Percentiles rank a stretch among this genome's conserved stretches.
Evolutionary conservation across 2,797 vertebrate species (phyloP).

Genomic region (Rhabdophis nuchalis): DNA sequence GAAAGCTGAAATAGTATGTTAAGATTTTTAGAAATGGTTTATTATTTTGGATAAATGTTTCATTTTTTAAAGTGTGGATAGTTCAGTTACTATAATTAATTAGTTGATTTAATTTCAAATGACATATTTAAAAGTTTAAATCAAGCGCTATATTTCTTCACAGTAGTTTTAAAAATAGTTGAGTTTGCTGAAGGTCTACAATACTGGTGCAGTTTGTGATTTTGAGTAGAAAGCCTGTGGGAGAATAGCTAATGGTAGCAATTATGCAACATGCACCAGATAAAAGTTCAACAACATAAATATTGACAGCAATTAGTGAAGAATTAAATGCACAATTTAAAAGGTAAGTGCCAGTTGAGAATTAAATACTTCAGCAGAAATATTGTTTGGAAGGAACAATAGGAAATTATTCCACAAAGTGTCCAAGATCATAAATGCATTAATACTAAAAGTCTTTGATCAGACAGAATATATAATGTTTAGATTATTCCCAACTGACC

Average conservation of each 20-base stretch:
- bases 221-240: slow-evolving; percentile 62
- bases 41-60: neutral
- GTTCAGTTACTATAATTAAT: slow-evolving; percentile 38
- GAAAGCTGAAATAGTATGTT: neutral
- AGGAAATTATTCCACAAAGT: slow-evolving; percentile 49
- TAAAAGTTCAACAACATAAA: slow-evolving; percentile 70
- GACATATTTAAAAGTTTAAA: slow-evolving; percentile 24
- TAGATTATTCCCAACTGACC: slow-evolving; percentile 34
- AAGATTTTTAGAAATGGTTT: neutral
- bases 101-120: slow-evolving; percentile 18
- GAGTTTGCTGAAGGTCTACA: slow-evolving; percentile 41
- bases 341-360: slow-evolving; percentile 60
- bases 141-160: slow-evolving; percentile 30
- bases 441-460: slow-evolving; percentile 51
- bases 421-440: slow-evolving; percentile 47
- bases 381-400: slow-evolving; percentile 60
- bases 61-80: slow-evolving; percentile 17
- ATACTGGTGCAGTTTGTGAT: slow-evolving; percentile 40
- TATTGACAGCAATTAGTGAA: slow-evolving; percentile 69
- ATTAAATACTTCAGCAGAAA: slow-evolving; percentile 65
- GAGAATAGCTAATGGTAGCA: slow-evolving; percentile 65
- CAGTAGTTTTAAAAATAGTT: slow-evolving; percentile 37
- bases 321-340: slow-evolving; percentile 69
- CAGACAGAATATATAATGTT: slow-evolving; percentile 47
- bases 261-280: slow-evolving; percentile 63